Conservation (phyloP, 2,113 vertebrate species). For the Saiga tatarica region DNA sequence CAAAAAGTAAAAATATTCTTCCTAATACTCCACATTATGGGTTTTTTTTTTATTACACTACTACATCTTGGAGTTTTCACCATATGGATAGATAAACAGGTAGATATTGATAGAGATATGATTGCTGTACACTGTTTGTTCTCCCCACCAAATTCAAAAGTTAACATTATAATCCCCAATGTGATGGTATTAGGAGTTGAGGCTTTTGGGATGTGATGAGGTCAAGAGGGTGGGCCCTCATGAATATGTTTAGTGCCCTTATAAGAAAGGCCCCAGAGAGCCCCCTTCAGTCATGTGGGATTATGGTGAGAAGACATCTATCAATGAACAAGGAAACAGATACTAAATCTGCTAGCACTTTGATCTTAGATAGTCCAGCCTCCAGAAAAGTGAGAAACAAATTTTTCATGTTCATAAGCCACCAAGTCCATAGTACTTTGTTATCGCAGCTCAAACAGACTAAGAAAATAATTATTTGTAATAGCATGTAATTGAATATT, state of each 20-base stretch:
- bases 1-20: neutral
- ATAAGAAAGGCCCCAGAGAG: neutral
- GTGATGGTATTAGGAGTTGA: neutral
- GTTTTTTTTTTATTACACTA: neutral
- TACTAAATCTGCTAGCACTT: neutral
- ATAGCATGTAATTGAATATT: neutral
- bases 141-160: neutral
- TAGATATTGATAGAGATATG: neutral
- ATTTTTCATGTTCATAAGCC: neutral
- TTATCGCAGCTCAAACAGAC: neutral
- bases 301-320: neutral
- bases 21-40: neutral
- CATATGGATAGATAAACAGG: neutral
- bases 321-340: neutral
- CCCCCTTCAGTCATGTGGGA: neutral
- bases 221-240: neutral
- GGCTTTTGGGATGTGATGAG: neutral
- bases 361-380: neutral
- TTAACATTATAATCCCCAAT: neutral
- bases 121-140: neutral
- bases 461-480: neutral
- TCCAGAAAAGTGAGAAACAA: neutral
- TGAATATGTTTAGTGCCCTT: neutral
- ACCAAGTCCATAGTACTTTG: neutral
- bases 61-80: neutral